These are phyloP conservation scores for Sinotaia quadrata DNA, from an alignment of 2,888 invertebrate genomes.

Conservation along the genomic window DNA sequence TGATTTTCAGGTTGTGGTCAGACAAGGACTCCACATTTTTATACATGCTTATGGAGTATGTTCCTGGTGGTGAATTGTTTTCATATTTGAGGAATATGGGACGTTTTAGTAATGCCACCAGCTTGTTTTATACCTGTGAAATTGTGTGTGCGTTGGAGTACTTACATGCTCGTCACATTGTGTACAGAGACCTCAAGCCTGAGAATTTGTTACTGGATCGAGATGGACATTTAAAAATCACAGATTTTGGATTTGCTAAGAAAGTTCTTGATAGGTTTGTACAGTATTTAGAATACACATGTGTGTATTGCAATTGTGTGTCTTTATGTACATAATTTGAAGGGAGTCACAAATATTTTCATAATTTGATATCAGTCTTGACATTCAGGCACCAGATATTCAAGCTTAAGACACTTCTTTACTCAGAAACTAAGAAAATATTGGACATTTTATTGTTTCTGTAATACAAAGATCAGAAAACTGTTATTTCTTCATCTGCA, in stretches of 20 bases:
- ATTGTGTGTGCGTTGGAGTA: constrained; percentile 95
- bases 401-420: no score
- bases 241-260: constrained; percentile 98
- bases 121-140: constrained; percentile 94
- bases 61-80: constrained; percentile 95
- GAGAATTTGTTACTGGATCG: constrained; percentile 93
- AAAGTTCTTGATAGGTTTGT: constrained; percentile 85
- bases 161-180: constrained; percentile 82
- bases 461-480: no score
- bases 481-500: no score
- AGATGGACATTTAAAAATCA: constrained; percentile 96
- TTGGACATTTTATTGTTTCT: no score
- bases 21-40: constrained; percentile 91
- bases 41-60: constrained; percentile 98
- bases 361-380: no score
- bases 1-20: constrained; percentile 69
- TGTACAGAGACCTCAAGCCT: constrained; percentile 72
- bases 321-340: no score
- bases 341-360: no score
- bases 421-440: no score
- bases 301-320: no score
- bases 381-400: no score
- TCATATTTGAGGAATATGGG: constrained; percentile 94
- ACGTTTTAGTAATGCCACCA: constrained; percentile 83
- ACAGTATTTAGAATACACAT: no score